phyloP scores from a whole-genome alignment of 2,888 invertebrate species.

The Zelleria hepariella region DNA sequence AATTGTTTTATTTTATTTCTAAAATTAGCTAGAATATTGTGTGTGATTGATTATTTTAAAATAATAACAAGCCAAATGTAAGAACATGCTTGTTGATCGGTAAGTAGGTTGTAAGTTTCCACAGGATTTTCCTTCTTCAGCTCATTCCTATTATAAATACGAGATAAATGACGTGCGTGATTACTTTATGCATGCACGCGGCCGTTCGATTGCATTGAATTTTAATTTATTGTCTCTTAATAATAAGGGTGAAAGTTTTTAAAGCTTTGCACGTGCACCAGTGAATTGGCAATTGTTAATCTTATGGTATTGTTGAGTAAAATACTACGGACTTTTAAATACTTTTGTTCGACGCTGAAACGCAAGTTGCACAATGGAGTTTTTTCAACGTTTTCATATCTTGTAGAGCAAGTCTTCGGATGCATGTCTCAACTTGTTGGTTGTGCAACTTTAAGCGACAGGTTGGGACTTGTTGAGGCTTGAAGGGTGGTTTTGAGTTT shows the following conservation, averaged over 20 bases:
- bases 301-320: slow-evolving; percentile 4
- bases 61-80: too few relatives aligned
- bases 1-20: too few relatives aligned
- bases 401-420: not conserved
- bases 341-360: not conserved
- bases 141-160: not conserved
- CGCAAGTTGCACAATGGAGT: not conserved
- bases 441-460: slow-evolving; percentile 29
- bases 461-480: slow-evolving; percentile 42
- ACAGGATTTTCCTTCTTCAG: not conserved
- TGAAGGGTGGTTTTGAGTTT: not conserved
- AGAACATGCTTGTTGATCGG: not conserved
- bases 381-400: not conserved
- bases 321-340: not conserved
- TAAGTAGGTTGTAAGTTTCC: not conserved
- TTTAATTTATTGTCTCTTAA: not conserved
- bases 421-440: slow-evolving; percentile 37
- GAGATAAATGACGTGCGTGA: not conserved
- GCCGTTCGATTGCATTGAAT: not conserved
- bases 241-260: slow-evolving; percentile 1
- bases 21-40: too few relatives aligned
- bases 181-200: not conserved
- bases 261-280: slow-evolving; percentile 14
- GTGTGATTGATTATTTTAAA: too few relatives aligned
- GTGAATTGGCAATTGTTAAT: slow-evolving; percentile 13